Base-by-base conservation (phyloP, 2,888 invertebrate species). In the Hesperia comma region DNA sequence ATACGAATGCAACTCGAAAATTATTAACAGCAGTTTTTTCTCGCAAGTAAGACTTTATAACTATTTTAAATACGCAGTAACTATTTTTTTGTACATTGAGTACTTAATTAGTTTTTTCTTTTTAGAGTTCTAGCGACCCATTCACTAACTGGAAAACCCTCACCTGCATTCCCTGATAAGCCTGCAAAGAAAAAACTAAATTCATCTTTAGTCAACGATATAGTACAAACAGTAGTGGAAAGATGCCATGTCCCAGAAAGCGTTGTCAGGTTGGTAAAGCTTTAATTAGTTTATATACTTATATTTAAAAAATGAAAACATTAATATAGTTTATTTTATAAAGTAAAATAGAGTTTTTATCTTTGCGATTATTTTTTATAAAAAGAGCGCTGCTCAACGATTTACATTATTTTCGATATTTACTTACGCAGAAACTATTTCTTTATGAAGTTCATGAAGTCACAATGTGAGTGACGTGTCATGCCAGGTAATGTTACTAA, bases 121-220 rank as follows among this genome's bases (percentile, higher is more conserved):
- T 82, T 58, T 72, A 90, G 93, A 53, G 80, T 90, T 5, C 77
- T 94, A 58, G 94, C 94, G 10, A 93, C 94, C 5, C 94, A 94
- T 77, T 93, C 93, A 0, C 75, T 94, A 4, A 93, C 93, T 0
- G 94, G 94, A 5, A 94, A 94, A 73, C 93, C 92, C 2, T 94
- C 94, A 3, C 94, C 94, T 0, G 94, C 90, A 0, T 88, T 89
- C 67, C 84, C 82, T 0, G 78, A 84, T 63, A 89, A 85, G 63
- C 85, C 87, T 0, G 83, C 85, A 0, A 89, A 90, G 71, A 82
- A 85, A 70, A 79, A 81, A 71, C 77, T 95, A 55, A 87, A 94
- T 74, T 79, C 91, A 0, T 70, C 73, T 0, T 87, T 91, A 57
- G 89, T 94, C 0, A 82, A 86, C 15, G 94, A 94, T 71, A 91